Evolutionary conservation across 2,797 vertebrate genomes (phyloP).

Genomic region (Leucoraja ocellata): DNA sequence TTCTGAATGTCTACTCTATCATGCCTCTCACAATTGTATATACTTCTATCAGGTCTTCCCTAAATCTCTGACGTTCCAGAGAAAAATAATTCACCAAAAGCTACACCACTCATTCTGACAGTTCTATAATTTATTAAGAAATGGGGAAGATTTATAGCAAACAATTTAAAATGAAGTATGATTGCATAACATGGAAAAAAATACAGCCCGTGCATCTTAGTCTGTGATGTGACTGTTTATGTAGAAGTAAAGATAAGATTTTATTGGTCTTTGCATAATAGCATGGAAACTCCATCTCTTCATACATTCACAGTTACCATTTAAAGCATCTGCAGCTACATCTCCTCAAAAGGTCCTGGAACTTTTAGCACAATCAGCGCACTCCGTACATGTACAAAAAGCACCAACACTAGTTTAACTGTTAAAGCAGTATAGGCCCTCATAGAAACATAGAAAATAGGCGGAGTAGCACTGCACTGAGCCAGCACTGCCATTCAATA

Average conservation of each 20-base stretch:
- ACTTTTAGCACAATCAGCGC: background rate
- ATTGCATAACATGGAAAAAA: background rate
- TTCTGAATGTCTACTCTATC: no score
- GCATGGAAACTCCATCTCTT: background rate
- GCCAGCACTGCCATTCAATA: no score
- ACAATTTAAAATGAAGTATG: background rate
- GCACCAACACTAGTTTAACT: constrained; percentile 1
- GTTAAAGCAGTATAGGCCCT: background rate
- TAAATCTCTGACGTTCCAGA: no score
- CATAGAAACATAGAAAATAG: background rate
- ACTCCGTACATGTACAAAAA: background rate
- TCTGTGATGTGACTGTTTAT: background rate
- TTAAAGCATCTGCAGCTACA: background rate
- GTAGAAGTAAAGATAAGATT: background rate
- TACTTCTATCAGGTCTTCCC: no score
- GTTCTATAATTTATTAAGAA: background rate
- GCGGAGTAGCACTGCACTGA: no score
- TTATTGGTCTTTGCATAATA: constrained; percentile 14
- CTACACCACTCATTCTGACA: background rate
- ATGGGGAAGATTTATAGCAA: background rate
- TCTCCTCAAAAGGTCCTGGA: constrained; percentile 17
- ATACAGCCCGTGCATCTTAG: background rate
- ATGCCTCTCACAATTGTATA: no score
- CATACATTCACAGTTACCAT: background rate
- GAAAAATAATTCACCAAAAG: no score